Percentiles rank a stretch among this genome's conserved stretches.
Conservation (phyloP, 2,797 vertebrate genomes). For the Mionectes olivaceus region DNA sequence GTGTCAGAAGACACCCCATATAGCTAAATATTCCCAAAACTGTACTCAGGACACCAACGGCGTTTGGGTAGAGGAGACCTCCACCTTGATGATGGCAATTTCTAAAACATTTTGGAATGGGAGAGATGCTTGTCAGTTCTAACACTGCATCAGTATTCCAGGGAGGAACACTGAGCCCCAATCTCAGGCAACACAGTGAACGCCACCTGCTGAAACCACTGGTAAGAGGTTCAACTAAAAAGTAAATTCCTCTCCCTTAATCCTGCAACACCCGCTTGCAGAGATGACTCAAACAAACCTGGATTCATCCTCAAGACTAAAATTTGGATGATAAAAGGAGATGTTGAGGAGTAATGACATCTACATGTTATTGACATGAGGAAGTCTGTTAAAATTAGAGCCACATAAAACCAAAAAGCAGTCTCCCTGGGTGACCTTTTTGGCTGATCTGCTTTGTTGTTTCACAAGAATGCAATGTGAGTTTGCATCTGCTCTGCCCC, state of each 20-base stretch:
- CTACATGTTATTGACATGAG: accelerated
- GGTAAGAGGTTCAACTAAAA: background rate
- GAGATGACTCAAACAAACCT: background rate
- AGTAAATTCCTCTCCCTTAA: background rate
- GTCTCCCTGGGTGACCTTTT: background rate
- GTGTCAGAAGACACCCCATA: background rate
- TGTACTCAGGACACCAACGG: background rate
- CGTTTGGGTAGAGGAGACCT: background rate
- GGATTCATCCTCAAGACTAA: background rate
- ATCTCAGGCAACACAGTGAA: background rate
- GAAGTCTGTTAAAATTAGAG: background rate
- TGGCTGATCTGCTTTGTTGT: background rate
- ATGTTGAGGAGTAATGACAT: background rate
- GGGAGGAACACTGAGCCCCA: background rate
- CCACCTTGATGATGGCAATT: background rate
- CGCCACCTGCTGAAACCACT: background rate
- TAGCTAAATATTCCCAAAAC: background rate
- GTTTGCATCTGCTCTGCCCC: background rate
- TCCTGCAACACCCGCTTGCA: background rate
- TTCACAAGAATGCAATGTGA: accelerated
- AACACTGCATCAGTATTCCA: background rate
- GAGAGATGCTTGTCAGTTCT: background rate
- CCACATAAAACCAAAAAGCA: background rate
- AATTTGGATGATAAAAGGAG: background rate
- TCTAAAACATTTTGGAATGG: background rate